phyloP scores from a whole-genome alignment of 1,140 invertebrate genomes.

The Atopsyche davidsoni region DNA sequence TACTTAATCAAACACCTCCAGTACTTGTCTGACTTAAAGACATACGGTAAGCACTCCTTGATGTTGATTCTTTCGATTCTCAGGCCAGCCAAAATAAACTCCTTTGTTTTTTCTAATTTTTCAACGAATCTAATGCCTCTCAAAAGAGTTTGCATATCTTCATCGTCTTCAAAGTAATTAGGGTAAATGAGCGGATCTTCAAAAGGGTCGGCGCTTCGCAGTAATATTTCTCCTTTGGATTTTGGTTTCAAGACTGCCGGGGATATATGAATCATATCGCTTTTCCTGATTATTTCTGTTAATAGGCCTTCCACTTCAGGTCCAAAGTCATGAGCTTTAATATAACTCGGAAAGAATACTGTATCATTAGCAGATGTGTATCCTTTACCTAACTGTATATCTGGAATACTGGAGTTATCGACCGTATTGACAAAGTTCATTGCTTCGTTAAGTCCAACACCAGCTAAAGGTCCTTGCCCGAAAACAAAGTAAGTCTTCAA shows the following conservation, averaged over 20 bases:
- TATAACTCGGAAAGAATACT: too few relatives aligned
- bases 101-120: constrained; percentile 48
- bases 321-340: too few relatives aligned
- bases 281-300: too few relatives aligned
- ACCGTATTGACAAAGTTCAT: too few relatives aligned
- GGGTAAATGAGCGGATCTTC: constrained; percentile 70
- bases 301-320: too few relatives aligned
- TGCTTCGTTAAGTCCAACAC: neutral
- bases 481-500: neutral
- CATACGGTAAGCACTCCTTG: constrained; percentile 37
- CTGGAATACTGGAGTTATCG: too few relatives aligned
- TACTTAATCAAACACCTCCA: constrained; percentile 60
- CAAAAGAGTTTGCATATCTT: constrained; percentile 65
- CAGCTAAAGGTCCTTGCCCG: neutral
- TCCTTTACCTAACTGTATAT: too few relatives aligned
- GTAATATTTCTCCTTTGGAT: constrained; percentile 42
- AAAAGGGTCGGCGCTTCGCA: constrained; percentile 36
- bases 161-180: constrained; percentile 69
- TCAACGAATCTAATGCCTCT: constrained; percentile 56
- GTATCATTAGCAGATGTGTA: too few relatives aligned
- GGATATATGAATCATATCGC: too few relatives aligned
- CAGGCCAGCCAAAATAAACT: constrained; percentile 45
- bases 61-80: constrained; percentile 41
- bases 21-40: constrained; percentile 51
- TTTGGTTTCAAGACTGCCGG: constrained; percentile 48